These are phyloP conservation scores for Erythrolamprus reginae DNA, from an alignment of 2,113 vertebrate species.

Conservation along the genomic window DNA sequence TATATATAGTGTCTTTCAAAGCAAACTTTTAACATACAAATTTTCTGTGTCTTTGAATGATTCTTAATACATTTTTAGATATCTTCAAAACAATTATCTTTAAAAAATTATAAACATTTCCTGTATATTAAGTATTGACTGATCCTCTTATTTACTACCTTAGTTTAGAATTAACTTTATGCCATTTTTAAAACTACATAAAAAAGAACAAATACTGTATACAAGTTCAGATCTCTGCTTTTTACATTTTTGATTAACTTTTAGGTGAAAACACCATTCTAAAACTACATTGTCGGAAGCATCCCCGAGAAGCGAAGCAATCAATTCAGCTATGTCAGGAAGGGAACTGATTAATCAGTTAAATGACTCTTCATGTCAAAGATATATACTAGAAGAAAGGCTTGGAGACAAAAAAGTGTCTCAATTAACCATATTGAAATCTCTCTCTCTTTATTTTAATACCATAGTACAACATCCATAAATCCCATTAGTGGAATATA, in stretches of 20 bases:
- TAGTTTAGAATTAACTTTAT: neutral
- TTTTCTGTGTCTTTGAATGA: neutral
- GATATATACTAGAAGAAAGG: neutral
- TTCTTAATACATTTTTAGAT: neutral
- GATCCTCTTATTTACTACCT: neutral
- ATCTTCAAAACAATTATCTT: neutral
- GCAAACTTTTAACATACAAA: neutral
- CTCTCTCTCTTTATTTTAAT: neutral
- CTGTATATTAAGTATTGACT: neutral
- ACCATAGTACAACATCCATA: neutral
- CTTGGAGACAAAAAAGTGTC: neutral
- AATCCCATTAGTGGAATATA: neutral
- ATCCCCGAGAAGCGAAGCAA: neutral
- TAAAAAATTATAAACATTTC: neutral
- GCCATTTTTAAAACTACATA: neutral
- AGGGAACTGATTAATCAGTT: neutral
- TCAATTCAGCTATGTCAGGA: neutral
- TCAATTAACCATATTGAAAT: neutral
- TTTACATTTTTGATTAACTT: neutral
- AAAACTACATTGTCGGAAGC: neutral
- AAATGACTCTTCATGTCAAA: neutral
- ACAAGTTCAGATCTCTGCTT: neutral
- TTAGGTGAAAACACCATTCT: neutral
- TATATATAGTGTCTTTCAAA: neutral
- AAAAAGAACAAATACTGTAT: no score